These are phyloP conservation scores for Turritopsis rubra DNA, from an alignment of 30 jellyfish, hydroid and myxozoan genomes.

Conservation along the genomic window DNA sequence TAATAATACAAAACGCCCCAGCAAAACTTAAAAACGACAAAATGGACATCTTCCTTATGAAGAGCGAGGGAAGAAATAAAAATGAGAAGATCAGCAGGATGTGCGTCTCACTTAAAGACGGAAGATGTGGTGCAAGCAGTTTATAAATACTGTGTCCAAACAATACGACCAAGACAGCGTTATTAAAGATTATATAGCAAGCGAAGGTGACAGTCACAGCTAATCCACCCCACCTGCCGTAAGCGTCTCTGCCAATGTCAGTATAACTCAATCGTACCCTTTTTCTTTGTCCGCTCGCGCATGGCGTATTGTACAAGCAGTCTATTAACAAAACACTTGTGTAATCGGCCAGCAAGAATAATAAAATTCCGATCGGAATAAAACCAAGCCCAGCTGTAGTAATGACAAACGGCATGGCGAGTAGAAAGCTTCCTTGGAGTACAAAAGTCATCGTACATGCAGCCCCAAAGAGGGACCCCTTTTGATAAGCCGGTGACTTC, in stretches of 20 bases:
- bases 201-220: slow-evolving; percentile 40
- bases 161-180: slow-evolving; percentile 30
- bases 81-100: slow-evolving; percentile 32
- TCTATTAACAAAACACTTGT: slow-evolving; percentile 56
- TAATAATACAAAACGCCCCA: slow-evolving; percentile 30
- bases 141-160: slow-evolving; percentile 48
- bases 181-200: slow-evolving; percentile 30
- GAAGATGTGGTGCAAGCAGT: slow-evolving; percentile 12
- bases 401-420: background rate
- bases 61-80: slow-evolving; percentile 57
- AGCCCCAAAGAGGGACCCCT: background rate
- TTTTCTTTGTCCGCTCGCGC: slow-evolving; percentile 41
- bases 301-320: slow-evolving; percentile 57
- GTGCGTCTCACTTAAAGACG: background rate
- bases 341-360: slow-evolving; percentile 32
- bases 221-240: slow-evolving; percentile 40
- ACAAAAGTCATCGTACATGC: background rate
- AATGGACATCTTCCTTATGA: slow-evolving; percentile 44
- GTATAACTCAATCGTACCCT: slow-evolving; percentile 44
- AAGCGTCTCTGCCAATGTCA: slow-evolving; percentile 48
- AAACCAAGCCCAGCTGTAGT: background rate
- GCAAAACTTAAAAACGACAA: slow-evolving; percentile 60
- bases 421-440: background rate
- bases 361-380: background rate
- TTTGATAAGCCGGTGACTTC: background rate